Evolutionary conservation across 2,888 invertebrate genomes (phyloP).

Genomic region (Andrena dorsata): DNA sequence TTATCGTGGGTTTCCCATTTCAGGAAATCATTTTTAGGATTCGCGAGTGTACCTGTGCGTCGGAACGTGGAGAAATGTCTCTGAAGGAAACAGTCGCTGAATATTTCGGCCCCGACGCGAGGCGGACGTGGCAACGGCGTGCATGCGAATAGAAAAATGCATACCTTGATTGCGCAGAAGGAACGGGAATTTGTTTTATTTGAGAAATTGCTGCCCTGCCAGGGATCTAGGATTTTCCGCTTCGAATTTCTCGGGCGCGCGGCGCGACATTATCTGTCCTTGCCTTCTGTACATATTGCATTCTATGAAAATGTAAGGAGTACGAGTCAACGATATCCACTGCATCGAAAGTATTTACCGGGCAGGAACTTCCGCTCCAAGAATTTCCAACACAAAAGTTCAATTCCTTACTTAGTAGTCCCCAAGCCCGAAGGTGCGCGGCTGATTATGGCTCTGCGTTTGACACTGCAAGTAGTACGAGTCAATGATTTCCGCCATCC

Average conservation of each 20-base stretch:
- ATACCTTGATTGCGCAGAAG: slow-evolving; percentile 21
- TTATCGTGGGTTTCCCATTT: slow-evolving; percentile 1
- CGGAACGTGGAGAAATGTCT: slow-evolving; percentile 34
- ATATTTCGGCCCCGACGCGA: slow-evolving; percentile 33
- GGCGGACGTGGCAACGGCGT: background rate
- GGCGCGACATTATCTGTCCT: background rate
- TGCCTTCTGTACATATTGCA: background rate
- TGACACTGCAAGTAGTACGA: slow-evolving; percentile 9
- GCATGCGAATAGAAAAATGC: slow-evolving; percentile 41
- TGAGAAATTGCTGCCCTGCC: background rate
- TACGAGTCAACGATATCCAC: background rate
- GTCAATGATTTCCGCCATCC: slow-evolving; percentile 32
- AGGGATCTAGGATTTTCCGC: background rate
- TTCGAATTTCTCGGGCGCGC: background rate
- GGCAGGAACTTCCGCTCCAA: background rate
- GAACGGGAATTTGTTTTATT: slow-evolving; percentile 28
- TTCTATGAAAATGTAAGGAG: background rate
- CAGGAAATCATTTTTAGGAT: slow-evolving; percentile 32
- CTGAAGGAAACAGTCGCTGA: slow-evolving; percentile 35
- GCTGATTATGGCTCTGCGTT: background rate
- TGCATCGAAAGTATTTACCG: background rate
- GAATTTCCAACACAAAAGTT: no score
- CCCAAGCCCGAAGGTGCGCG: background rate
- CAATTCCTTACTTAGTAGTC: background rate
- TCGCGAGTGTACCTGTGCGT: slow-evolving; percentile 4